Evolutionary conservation across 2,113 vertebrate species (phyloP).

Genomic region (Argyrosomus japonicus): DNA sequence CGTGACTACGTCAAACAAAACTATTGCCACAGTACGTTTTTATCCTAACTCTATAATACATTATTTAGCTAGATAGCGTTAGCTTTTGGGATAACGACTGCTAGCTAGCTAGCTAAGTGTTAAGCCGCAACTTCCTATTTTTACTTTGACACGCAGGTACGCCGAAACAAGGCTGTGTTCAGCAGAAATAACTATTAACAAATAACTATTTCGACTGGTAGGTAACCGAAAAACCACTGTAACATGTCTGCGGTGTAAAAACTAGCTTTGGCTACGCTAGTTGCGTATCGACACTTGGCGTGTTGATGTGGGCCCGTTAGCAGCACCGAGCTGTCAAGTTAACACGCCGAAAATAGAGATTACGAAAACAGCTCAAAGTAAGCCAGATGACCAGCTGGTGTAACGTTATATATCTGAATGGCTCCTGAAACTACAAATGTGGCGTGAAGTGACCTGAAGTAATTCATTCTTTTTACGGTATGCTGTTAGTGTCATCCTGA

Average conservation of each 20-base stretch:
- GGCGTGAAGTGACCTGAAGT: background rate
- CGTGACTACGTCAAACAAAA: slow-evolving; percentile 23
- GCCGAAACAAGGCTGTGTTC: background rate
- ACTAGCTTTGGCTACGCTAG: too few relatives aligned
- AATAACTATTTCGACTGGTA: fast-evolving
- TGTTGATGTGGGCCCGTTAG: slow-evolving; percentile 44
- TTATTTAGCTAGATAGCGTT: background rate
- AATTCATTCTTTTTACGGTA: background rate
- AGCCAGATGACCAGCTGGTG: fast-evolving
- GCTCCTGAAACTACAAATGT: too few relatives aligned
- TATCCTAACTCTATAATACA: background rate
- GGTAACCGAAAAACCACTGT: too few relatives aligned
- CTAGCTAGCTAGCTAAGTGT: slow-evolving; percentile 37
- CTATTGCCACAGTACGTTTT: slow-evolving; percentile 42
- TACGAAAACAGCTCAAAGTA: slow-evolving; percentile 28
- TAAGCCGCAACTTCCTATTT: slow-evolving; percentile 61
- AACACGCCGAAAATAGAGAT: slow-evolving; percentile 44
- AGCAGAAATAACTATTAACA: background rate
- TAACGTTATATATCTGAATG: background rate
- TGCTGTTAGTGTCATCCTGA: background rate
- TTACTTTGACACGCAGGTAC: background rate
- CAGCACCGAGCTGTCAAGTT: slow-evolving; percentile 37
- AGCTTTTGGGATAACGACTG: background rate
- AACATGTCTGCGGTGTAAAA: fast-evolving
- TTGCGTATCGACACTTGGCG: background rate